phyloP scores from a whole-genome alignment of 2,888 invertebrate genomes.

The Lissonota sp. region DNA sequence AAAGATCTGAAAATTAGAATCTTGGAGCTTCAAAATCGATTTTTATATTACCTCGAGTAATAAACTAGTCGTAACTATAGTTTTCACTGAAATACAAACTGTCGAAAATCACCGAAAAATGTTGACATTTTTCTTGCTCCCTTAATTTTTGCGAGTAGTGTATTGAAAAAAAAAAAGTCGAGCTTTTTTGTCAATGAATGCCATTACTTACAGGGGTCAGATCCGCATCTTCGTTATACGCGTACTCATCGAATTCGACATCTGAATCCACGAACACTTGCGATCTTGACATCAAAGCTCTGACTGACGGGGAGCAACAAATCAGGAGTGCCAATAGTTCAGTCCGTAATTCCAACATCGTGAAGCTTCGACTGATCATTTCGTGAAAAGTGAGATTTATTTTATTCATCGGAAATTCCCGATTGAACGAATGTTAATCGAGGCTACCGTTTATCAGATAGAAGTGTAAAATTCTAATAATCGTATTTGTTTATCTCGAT shows the following conservation, averaged over 20 bases:
- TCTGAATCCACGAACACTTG: neutral
- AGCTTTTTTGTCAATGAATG: too few relatives aligned
- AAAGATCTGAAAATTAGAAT: too few relatives aligned
- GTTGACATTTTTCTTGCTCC: too few relatives aligned
- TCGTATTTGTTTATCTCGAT: conserved; percentile 40
- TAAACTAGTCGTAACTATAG: too few relatives aligned
- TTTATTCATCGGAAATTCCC: conserved; percentile 43
- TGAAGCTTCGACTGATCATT: conserved; percentile 33
- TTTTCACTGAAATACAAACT: too few relatives aligned
- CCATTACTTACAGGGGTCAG: conserved; percentile 57
- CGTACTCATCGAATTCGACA: neutral
- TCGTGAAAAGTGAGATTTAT: neutral
- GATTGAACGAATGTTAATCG: conserved; percentile 2
- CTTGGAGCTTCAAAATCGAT: too few relatives aligned
- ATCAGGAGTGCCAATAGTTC: conserved; percentile 2
- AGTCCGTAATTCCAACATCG: conserved; percentile 31
- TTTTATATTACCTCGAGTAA: too few relatives aligned
- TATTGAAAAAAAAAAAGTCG: too few relatives aligned
- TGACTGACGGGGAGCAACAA: neutral
- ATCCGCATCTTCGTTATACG: conserved; percentile 52
- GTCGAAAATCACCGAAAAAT: too few relatives aligned
- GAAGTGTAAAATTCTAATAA: conserved; percentile 25
- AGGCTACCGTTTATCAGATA: conserved; percentile 21
- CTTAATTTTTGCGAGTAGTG: too few relatives aligned
- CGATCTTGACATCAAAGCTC: neutral